Conservation (phyloP, 1,140 invertebrate species). For the Orchesella cincta region DNA sequence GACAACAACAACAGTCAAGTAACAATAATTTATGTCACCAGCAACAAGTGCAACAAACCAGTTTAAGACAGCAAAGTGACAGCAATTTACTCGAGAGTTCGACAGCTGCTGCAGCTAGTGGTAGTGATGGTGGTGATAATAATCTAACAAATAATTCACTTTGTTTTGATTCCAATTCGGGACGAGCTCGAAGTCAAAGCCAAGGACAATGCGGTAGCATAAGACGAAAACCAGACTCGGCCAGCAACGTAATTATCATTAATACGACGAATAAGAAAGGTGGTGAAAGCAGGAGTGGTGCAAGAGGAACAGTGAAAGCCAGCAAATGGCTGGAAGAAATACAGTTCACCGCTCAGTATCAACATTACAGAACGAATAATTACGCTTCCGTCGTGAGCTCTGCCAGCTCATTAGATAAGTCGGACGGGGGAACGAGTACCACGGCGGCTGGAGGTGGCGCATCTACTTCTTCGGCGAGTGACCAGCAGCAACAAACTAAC, state of each 20-base stretch:
- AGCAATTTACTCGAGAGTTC: constrained; percentile 9
- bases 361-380: constrained; percentile 46
- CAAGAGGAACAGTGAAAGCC: background rate
- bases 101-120: background rate
- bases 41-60: constrained; percentile 1
- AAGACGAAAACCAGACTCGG: constrained; percentile 2
- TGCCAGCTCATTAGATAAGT: constrained; percentile 39
- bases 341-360: constrained; percentile 48
- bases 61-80: background rate
- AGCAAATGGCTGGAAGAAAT: constrained; percentile 45
- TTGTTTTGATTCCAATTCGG: background rate
- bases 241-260: background rate
- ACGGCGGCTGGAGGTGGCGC: background rate
- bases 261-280: background rate
- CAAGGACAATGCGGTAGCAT: constrained; percentile 19
- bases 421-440: background rate
- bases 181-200: constrained; percentile 8
- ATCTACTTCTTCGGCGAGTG: background rate
- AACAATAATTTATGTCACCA: constrained; percentile 5
- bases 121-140: background rate
- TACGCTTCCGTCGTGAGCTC: constrained; percentile 47
- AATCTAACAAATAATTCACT: constrained; percentile 17
- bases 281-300: background rate
- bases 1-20: background rate
- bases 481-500: background rate